Evolutionary conservation across 2,797 vertebrate species (phyloP).

Genomic region (Parambassis ranga): DNA sequence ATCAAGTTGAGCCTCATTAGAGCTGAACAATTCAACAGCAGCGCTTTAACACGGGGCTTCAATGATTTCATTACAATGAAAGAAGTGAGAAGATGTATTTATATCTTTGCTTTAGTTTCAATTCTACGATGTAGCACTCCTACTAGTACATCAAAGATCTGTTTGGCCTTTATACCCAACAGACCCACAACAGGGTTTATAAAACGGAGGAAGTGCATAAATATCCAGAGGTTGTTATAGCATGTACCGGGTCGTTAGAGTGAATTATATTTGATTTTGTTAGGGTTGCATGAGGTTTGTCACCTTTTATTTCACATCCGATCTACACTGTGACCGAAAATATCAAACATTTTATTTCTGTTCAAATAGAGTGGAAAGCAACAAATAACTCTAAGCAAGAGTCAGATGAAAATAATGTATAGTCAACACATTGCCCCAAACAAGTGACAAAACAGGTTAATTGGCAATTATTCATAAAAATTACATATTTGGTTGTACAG

Average conservation of each 20-base stretch:
- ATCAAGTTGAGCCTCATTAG: background rate
- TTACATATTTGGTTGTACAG: too few relatives aligned
- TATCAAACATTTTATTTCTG: background rate
- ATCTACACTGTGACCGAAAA: background rate
- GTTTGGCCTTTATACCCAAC: background rate
- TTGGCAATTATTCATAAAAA: too few relatives aligned
- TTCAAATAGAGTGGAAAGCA: too few relatives aligned
- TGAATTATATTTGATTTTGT: background rate
- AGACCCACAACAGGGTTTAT: background rate
- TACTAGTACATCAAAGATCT: constrained; percentile 1
- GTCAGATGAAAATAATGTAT: too few relatives aligned
- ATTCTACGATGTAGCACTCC: background rate
- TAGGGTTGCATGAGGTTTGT: background rate
- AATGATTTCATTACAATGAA: constrained; percentile 1
- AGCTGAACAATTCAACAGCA: background rate
- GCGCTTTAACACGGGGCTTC: background rate
- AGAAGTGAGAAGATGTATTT: background rate
- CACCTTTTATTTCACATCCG: background rate
- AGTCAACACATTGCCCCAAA: too few relatives aligned
- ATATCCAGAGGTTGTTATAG: background rate
- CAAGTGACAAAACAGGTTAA: too few relatives aligned
- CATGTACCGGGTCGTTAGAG: background rate
- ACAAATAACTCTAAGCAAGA: too few relatives aligned
- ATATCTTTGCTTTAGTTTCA: background rate
- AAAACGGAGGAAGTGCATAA: background rate